Evolutionary conservation across 2,113 vertebrate genomes (phyloP).

Genomic region (Haliaeetus leucogaster): DNA sequence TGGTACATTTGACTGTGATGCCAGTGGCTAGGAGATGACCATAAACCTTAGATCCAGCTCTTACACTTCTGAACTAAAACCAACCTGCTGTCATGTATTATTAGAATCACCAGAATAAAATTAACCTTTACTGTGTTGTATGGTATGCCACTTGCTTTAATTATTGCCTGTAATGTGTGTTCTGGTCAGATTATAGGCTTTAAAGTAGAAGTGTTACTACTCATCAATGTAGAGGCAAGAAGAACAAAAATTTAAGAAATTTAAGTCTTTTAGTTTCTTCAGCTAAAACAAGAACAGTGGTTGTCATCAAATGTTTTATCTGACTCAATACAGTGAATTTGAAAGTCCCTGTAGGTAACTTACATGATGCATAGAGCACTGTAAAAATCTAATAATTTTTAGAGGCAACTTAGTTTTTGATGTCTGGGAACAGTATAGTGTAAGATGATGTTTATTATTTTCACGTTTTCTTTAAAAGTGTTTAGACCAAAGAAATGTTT

Average conservation of each 20-base stretch:
- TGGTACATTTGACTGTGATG: not conserved
- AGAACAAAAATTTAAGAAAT: not conserved
- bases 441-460: not conserved
- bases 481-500: not conserved
- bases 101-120: not conserved
- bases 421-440: not conserved
- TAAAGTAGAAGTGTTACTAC: not conserved
- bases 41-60: constrained; percentile 24
- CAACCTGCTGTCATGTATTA: constrained; percentile 2
- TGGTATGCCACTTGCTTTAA: not conserved
- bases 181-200: not conserved
- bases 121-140: not conserved
- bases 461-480: not conserved
- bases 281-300: not conserved
- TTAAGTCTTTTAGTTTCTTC: not conserved
- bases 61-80: constrained; percentile 41
- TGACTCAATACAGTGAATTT: not conserved
- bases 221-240: not conserved
- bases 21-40: constrained; percentile 47
- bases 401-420: not conserved
- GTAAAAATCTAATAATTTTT: not conserved
- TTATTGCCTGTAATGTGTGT: not conserved
- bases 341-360: not conserved
- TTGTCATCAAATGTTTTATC: not conserved
- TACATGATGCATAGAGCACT: not conserved